Evolutionary conservation across 2,113 vertebrate genomes (phyloP).

Genomic region (Xerus inauris): DNA sequence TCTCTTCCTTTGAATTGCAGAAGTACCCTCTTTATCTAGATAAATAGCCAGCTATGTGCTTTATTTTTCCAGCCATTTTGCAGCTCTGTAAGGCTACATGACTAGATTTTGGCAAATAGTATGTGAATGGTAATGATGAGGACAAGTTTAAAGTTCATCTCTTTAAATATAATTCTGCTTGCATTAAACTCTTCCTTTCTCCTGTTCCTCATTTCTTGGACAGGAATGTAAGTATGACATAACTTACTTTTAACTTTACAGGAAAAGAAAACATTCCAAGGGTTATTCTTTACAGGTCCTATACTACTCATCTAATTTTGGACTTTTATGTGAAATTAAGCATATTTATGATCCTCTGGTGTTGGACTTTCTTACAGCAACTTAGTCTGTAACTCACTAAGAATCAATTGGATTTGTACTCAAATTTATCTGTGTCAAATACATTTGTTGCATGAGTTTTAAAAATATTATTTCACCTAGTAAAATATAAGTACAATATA

Average conservation of each 20-base stretch:
- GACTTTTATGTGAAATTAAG: neutral
- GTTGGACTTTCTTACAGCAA: neutral
- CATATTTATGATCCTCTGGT: neutral
- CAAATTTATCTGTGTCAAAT: neutral
- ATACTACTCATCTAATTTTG: neutral
- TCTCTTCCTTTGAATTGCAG: neutral
- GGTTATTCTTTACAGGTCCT: neutral
- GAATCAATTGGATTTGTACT: neutral
- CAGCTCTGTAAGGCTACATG: neutral
- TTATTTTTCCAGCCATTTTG: neutral
- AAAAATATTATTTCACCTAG: neutral
- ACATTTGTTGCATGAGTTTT: neutral
- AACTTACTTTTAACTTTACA: neutral
- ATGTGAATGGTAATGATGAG: neutral
- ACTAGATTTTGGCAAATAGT: neutral
- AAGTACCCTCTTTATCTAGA: neutral
- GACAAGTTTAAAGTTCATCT: neutral
- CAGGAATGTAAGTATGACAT: neutral
- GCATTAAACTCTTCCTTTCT: neutral
- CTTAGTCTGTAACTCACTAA: neutral
- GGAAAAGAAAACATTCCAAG: neutral
- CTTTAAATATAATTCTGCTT: neutral
- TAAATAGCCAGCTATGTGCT: neutral
- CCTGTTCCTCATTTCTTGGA: neutral
- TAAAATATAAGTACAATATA: neutral